Conservation (phyloP, 2,888 invertebrate genomes). For the Machimus atricapillus region DNA sequence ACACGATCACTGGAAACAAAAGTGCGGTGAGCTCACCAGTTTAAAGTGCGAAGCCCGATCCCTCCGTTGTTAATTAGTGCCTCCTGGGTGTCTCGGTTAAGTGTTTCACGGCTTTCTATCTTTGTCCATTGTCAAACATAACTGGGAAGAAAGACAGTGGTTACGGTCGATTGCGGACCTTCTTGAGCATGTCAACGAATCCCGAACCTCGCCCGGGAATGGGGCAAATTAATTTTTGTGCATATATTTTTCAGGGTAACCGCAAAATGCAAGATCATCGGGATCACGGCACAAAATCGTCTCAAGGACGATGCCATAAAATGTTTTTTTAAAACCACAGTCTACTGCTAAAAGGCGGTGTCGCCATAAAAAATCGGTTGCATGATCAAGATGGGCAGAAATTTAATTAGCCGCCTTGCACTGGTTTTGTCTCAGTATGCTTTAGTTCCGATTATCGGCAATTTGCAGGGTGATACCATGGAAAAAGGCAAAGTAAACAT, state of each 20-base stretch:
- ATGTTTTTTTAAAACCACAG: not conserved
- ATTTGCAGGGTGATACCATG: not conserved
- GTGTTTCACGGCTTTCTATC: slow-evolving; percentile 19
- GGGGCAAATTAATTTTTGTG: not conserved
- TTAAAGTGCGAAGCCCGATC: not conserved
- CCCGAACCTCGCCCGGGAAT: not conserved
- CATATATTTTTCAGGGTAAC: not conserved
- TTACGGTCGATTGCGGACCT: slow-evolving; percentile 13
- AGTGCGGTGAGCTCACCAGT: not conserved
- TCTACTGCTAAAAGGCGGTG: not conserved
- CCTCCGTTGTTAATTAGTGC: slow-evolving; percentile 7
- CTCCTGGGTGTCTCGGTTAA: slow-evolving; percentile 24
- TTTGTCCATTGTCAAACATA: not conserved
- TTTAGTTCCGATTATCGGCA: not conserved
- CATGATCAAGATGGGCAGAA: not conserved
- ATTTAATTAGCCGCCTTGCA: not conserved
- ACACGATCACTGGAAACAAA: slow-evolving; percentile 27
- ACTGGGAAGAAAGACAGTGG: not conserved
- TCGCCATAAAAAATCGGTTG: not conserved
- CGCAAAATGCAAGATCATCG: not conserved
- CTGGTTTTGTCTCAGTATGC: not conserved
- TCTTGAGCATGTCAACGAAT: not conserved
- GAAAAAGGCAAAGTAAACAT: not conserved
- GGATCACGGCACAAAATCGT: not conserved
- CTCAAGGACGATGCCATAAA: not conserved